Evolutionary conservation across 1,140 invertebrate genomes (phyloP), one percentile per base, ranked within the genome.

Genomic region (Drosophila gunungcola): DNA sequence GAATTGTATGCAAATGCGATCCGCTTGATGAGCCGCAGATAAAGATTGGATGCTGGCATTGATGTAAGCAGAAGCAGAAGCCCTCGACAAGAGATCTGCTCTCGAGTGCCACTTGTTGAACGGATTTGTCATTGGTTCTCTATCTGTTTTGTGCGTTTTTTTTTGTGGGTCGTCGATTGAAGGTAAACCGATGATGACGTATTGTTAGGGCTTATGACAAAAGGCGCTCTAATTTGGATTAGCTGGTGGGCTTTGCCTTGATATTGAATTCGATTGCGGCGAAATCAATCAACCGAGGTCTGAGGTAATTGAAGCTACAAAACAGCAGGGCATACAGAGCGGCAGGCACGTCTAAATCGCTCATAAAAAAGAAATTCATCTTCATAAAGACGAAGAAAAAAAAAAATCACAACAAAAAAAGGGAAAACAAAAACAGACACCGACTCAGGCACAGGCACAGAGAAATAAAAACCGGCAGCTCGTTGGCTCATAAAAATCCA

Each of bases 331-430:
- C 4, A 13, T 36, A 16, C 11, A 0, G 49, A 54, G 46, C 36
- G 46, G 52, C 54, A 41, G 49, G n/a, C 48, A 58, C 39, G 77
- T 83, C 64, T 55, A 76, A 85, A 78, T 88, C 74, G 65, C 82
- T 62, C 61, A 86, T 86, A 75, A 86, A 88, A 86, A 88, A 86
- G 69, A 88, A 86, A 82, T 86, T 88, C 78, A 88, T 86, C 83
- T 88, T 86, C 75, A 86, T 88, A 79, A 86, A 85, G 64, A 21
- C 9, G 12, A n/a, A 53, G 16, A 25, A 34, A 12, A 21, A 45
- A 48, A 53, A 21, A 36, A n/a, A n/a, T n/a, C 13, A n/a, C 2
- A 13, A 48, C 16, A 39, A 6, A 25, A 65, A 32, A 52, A 48
- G 48, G 34, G 25, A 72, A 45, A 78, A 69, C 36, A 62, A 62